A percentile compares a stretch with the other conserved stretches of the same genome.
Conservation (phyloP, 2,888 invertebrate species). For the Scaptomyza flava region DNA sequence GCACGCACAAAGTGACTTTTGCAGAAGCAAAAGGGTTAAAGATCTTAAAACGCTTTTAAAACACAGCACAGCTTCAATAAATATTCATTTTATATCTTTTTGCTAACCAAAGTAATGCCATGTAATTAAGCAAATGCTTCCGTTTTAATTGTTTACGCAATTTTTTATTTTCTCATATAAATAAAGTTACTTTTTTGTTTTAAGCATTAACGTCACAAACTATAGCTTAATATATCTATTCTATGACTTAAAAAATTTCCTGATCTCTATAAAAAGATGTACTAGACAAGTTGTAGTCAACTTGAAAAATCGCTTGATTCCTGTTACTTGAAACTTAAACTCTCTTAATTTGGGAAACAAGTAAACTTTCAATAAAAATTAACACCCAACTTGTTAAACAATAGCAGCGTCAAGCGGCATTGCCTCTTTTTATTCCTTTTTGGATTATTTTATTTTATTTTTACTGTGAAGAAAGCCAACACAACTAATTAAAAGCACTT, state of each 20-base stretch:
- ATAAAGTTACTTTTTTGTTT: too few relatives aligned
- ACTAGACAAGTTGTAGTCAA: not conserved
- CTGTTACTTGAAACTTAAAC: slow-evolving; percentile 20
- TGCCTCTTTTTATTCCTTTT: not conserved
- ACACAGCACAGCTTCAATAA: slow-evolving; percentile 15
- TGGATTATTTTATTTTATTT: not conserved
- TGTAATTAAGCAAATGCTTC: not conserved
- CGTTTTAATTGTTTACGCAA: too few relatives aligned
- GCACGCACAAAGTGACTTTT: slow-evolving; percentile 28
- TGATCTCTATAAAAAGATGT: not conserved
- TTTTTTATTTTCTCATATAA: too few relatives aligned
- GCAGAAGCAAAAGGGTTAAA: not conserved
- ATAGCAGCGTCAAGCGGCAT: not conserved
- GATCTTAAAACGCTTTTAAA: slow-evolving; percentile 2
- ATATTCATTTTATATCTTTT: slow-evolving; percentile 16
- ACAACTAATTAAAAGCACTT: slow-evolving; percentile 76
- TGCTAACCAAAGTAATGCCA: slow-evolving; percentile 11
- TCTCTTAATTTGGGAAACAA: slow-evolving; percentile 37
- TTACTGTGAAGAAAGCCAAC: slow-evolving; percentile 53
- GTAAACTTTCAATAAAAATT: slow-evolving; percentile 45
- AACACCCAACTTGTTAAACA: slow-evolving; percentile 57
- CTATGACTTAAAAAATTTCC: too few relatives aligned
- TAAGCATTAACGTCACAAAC: too few relatives aligned
- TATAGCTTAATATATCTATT: too few relatives aligned
- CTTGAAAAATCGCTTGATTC: not conserved